These are phyloP conservation scores for Jordanella pulchra DNA, from an alignment of 2,797 vertebrate genomes.

Conservation along the genomic window DNA sequence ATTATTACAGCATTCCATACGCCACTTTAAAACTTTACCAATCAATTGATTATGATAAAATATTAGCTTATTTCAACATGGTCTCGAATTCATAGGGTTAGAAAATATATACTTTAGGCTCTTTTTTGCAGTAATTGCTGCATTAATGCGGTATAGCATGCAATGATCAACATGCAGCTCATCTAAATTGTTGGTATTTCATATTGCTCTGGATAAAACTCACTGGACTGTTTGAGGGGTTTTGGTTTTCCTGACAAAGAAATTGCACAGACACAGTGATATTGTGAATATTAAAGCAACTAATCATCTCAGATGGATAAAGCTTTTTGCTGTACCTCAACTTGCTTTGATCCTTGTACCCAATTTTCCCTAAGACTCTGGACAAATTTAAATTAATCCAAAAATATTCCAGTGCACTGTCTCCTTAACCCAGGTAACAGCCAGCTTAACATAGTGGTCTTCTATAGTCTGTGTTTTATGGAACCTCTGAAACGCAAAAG, in stretches of 20 bases:
- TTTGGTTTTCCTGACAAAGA: background rate
- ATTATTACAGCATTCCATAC: no score
- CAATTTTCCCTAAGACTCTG: background rate
- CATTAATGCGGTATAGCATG: background rate
- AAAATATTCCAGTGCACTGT: background rate
- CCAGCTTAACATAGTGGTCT: background rate
- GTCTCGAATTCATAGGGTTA: no score
- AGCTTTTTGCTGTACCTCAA: background rate
- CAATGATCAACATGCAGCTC: background rate
- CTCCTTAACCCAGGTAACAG: background rate
- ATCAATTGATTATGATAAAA: no score
- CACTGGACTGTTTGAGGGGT: background rate
- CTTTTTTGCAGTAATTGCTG: background rate
- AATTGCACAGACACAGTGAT: background rate
- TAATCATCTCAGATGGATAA: background rate
- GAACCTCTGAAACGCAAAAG: no score
- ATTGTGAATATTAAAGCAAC: background rate
- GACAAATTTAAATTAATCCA: background rate
- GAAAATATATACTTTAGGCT: no score
- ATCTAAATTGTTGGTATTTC: background rate
- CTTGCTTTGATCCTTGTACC: background rate
- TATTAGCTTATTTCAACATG: no score
- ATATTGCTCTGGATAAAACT: background rate
- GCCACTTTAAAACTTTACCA: no score
- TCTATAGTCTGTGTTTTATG: no score